phyloP scores from a whole-genome alignment of 2,888 invertebrate genomes.

The Alsophila aescularia region DNA sequence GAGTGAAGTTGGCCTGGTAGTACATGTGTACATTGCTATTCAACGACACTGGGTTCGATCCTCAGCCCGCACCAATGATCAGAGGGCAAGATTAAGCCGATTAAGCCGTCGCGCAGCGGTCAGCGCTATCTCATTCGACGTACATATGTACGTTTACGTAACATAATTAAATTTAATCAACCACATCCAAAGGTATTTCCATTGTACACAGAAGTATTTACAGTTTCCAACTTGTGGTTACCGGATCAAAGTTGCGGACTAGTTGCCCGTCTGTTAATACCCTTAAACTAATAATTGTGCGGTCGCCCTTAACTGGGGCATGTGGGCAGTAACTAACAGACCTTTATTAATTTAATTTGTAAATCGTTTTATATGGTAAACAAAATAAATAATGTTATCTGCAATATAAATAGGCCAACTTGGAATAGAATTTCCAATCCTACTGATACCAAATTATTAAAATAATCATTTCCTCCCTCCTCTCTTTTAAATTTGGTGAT shows the following conservation, averaged over 20 bases:
- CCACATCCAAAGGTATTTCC: conserved; percentile 2
- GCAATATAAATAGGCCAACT: not conserved
- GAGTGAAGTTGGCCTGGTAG: no score
- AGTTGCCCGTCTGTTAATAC: conserved; percentile 20
- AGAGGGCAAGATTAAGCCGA: no score
- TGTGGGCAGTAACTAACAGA: conserved; percentile 2
- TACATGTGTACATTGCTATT: no score
- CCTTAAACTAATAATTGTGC: conserved; percentile 29
- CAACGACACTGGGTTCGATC: no score
- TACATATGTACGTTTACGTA: no score
- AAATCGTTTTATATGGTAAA: conserved; percentile 5
- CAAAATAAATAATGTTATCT: not conserved
- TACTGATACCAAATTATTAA: no score
- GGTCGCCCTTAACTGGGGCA: conserved; percentile 14
- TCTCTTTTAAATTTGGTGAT: no score
- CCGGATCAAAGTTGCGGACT: conserved; percentile 29
- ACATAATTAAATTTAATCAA: not conserved
- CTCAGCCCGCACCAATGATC: no score
- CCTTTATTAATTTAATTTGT: conserved; percentile 7
- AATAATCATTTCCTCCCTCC: no score
- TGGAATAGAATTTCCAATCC: no score
- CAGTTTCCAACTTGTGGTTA: conserved; percentile 17
- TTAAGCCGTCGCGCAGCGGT: no score
- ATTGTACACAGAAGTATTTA: conserved; percentile 16
- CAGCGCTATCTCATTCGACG: no score